A percentile compares a stretch with the other conserved stretches of the same genome.
Conservation (phyloP, 2,888 invertebrate genomes). For the Epirrita christyi region DNA sequence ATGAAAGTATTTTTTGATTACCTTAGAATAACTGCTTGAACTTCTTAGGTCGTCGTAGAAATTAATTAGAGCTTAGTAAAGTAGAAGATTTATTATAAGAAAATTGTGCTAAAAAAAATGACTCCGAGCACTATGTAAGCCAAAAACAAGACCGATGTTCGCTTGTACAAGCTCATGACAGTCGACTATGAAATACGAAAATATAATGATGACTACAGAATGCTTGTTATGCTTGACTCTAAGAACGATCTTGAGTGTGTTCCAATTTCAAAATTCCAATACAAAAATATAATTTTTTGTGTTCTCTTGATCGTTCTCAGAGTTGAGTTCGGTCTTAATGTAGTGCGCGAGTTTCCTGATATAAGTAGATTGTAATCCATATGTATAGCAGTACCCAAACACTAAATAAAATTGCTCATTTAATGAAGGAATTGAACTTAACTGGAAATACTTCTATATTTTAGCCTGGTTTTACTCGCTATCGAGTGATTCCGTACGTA, state of each 20-base stretch:
- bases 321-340: too few species aligned
- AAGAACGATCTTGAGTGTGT: too few species aligned
- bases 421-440: slow-evolving; percentile 28
- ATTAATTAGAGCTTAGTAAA: background rate
- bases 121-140: background rate
- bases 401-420: slow-evolving; percentile 21
- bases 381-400: too few species aligned
- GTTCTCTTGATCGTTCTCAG: too few species aligned
- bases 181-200: background rate
- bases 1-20: slow-evolving; percentile 1
- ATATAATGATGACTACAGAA: too few species aligned
- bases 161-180: background rate
- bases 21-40: slow-evolving; percentile 1
- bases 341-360: too few species aligned
- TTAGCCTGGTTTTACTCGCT: too few species aligned
- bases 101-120: background rate
- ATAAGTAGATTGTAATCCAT: too few species aligned
- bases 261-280: too few species aligned
- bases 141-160: background rate
- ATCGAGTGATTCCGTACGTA: too few species aligned
- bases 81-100: background rate
- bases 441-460: background rate
- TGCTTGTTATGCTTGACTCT: too few species aligned
- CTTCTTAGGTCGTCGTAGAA: slow-evolving; percentile 3
- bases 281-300: too few species aligned